A percentile compares a stretch with the other conserved stretches of the same genome.
phyloP scores from a whole-genome alignment of 1,140 invertebrate genomes.

The Limonius californicus region DNA sequence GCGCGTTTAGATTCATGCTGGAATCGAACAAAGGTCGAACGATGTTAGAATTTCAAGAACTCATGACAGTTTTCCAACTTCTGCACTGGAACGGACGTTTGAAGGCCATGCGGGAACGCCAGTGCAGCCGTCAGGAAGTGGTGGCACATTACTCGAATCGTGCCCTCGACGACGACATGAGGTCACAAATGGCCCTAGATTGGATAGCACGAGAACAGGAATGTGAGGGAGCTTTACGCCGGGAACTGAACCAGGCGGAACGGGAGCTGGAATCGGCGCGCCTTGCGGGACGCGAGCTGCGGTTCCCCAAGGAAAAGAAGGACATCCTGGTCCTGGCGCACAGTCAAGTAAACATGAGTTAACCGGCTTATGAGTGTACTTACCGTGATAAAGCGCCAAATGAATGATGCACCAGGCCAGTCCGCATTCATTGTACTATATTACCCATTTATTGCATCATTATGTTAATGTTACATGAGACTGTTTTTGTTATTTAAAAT shows the following conservation, averaged over 20 bases:
- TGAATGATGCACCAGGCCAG: constrained; percentile 22
- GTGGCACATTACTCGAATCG: constrained; percentile 92
- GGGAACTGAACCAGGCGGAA: constrained; percentile 79
- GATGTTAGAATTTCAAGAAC: constrained; percentile 94
- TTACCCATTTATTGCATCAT: constrained; percentile 10
- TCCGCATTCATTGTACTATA: constrained; percentile 17
- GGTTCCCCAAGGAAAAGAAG: constrained; percentile 94
- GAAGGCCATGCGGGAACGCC: constrained; percentile 86
- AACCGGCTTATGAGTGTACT: constrained; percentile 23
- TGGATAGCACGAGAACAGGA: constrained; percentile 92
- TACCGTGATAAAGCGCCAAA: constrained; percentile 19
- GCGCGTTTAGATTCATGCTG: constrained; percentile 92
- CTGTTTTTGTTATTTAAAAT: constrained; percentile 18
- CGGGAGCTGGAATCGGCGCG: constrained; percentile 86
- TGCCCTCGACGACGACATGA: constrained; percentile 89
- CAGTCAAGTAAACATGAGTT: constrained; percentile 62
- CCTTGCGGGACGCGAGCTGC: constrained; percentile 81
- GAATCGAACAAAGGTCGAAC: constrained; percentile 89
- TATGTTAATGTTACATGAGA: constrained; percentile 19
- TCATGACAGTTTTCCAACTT: constrained; percentile 95
- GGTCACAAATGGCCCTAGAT: constrained; percentile 92
- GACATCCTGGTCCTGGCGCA: constrained; percentile 88
- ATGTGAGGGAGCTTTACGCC: constrained; percentile 69
- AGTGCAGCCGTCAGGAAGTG: constrained; percentile 92
- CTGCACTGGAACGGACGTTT: constrained; percentile 95